Base-by-base conservation (phyloP, 2,888 invertebrate species). In the Lapara coniferarum region DNA sequence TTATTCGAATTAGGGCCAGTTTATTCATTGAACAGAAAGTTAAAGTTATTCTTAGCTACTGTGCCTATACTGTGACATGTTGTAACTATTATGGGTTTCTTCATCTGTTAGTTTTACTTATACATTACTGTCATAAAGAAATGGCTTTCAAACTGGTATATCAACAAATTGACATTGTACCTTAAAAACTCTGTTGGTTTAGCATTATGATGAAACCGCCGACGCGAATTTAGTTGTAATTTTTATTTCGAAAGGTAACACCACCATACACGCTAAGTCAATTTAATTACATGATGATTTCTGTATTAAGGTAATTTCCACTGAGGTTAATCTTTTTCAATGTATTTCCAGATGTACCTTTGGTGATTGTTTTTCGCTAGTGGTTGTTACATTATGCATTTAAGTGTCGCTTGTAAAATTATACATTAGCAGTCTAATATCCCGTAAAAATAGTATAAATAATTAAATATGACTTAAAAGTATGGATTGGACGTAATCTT, bases 221-320 rank as follows among this genome's bases (percentile, higher is more conserved):
- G 7, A 13, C n/a, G 6, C 19, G 12, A 25, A 6, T 13, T 16
- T 63, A 63, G 49, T 63, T 53, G 44, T 59, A n/a, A 59, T 46
- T 63, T 49, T 49, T 13, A 46, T 49, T 46, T n/a, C n/a, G 49
- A 19, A 7, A 53, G 10, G 46, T 46, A 19, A 7, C 10, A 63
- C 46, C 63, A 63, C 49, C 19, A 55, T 55, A 63, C 49, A 13
- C 16, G 46, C 63, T 49, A 46, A 63, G 63, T 63, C 63, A 63
- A 63, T 49, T 49, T 49, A 19, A 19, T 49, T 46, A 63, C 19
- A n/a, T 63, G 46, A 10, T 59, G 59, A 10, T 49, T 19, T 63
- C 10, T 59, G 14, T 10, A 16, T 46, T 5, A 57, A 63, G 63
- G 49, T 13, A 19, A 63, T 63, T 63, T 16, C 59, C 63, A 46